These are phyloP conservation scores for Metellina segmentata DNA, from an alignment of 2,888 invertebrate species.

Conservation along the genomic window DNA sequence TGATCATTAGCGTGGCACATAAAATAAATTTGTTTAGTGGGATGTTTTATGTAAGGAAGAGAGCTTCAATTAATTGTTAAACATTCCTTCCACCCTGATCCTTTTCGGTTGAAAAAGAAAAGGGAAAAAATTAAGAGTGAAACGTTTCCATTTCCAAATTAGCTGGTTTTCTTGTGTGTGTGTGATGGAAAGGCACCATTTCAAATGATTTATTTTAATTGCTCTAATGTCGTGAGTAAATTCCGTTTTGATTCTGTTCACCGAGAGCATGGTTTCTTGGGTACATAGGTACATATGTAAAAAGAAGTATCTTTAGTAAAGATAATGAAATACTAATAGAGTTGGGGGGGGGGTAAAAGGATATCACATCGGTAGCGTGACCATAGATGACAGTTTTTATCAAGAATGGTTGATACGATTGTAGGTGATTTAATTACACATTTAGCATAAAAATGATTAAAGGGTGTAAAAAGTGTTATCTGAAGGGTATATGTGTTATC, in stretches of 20 bases:
- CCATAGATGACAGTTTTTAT: background rate
- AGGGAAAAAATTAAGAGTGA: background rate
- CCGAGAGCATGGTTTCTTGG: background rate
- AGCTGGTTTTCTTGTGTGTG: background rate
- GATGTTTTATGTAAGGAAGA: background rate
- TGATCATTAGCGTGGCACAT: slow-evolving; percentile 29
- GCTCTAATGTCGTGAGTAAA: background rate
- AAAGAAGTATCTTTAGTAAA: background rate
- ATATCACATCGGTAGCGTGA: background rate
- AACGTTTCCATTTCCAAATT: too few species aligned
- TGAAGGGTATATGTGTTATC: too few species aligned
- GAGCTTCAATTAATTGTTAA: slow-evolving; percentile 47
- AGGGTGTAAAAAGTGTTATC: too few species aligned
- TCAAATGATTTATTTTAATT: background rate
- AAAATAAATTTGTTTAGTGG: slow-evolving; percentile 29
- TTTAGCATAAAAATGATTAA: too few species aligned
- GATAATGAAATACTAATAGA: background rate
- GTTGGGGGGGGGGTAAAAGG: background rate
- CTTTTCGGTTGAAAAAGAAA: background rate
- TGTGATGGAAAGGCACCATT: background rate
- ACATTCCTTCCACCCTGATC: background rate
- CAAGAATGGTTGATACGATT: background rate
- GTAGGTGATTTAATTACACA: too few species aligned
- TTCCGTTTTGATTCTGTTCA: background rate
- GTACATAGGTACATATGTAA: background rate